Evolutionary conservation across 2,113 vertebrate genomes (phyloP), one percentile per base, ranked within the genome.

Genomic region (Leptosomus discolor): DNA sequence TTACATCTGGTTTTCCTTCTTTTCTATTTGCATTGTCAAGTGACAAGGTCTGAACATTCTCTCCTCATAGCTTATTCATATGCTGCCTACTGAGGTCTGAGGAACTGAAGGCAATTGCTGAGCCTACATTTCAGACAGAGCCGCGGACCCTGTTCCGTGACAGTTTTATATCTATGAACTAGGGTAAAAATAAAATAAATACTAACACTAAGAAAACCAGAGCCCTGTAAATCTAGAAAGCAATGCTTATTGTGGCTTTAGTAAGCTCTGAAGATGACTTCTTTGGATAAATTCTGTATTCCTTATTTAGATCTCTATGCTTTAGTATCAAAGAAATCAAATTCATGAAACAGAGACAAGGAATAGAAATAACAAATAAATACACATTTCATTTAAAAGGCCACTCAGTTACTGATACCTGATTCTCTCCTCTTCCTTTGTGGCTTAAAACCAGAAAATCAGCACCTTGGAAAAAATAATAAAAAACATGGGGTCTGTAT

Each of bases 331-430:
- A 43, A 86, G 39, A 86, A 81, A 81, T 68, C 58, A 71, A 75
- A 74, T 34, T 51, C 4, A 69, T 43, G 19, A 94, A 89, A 64
- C 8, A 82, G 14, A 53, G 6, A 29, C 14, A 73, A 85, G 30
- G 12, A 67, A 93, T n/a, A 2, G 68, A 91, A 92, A 70, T 18
- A 82, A 29, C 3, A 80, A 61, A 50, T 51, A 85, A 79, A 61
- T 39, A 22, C 5, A 67, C 1, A 5, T 78, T 91, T 91, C 1
- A 37, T 86, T 86, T 58, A 90, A 90, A 76, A 57, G 11, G 7
- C 6, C 12, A 16, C 14, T 50, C 0, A 0, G 13, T 65, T 60
- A 88, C 24, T 0, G 4, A 22, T n/a, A 34, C 4, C 0, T 57
- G 30, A 32, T 36, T 75, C 5, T 84, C 14, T 74, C 6, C 0